Percentiles rank a stretch among this genome's conserved stretches.
Conservation (phyloP, 2,113 vertebrate genomes). For the Columbina picui region DNA sequence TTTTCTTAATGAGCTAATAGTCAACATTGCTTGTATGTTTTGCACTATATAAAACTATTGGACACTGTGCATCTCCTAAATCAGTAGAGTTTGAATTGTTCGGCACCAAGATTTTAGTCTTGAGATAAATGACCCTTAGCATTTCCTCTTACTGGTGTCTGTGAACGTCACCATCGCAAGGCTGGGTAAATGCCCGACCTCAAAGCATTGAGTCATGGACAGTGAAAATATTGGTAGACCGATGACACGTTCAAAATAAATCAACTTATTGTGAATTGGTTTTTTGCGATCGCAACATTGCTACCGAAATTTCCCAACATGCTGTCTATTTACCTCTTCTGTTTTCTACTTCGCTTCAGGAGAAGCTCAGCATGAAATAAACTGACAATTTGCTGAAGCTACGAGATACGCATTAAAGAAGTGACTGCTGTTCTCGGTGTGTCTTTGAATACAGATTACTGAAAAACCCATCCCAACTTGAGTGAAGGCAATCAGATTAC, state of each 20-base stretch:
- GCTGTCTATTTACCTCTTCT: not conserved
- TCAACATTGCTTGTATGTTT: not conserved
- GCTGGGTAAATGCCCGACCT: not conserved
- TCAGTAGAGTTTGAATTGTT: not conserved
- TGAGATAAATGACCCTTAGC: not conserved
- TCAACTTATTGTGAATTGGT: not conserved
- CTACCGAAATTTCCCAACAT: not conserved
- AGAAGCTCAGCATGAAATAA: not conserved
- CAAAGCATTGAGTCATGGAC: not conserved
- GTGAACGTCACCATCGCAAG: not conserved
- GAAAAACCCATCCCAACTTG: not conserved
- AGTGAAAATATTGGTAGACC: not conserved
- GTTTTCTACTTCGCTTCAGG: not conserved
- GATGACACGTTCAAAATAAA: not conserved
- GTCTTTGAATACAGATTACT: not conserved
- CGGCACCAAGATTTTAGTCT: not conserved
- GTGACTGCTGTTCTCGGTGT: not conserved
- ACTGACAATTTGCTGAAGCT: not conserved
- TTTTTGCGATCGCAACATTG: not conserved
- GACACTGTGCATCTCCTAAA: not conserved
- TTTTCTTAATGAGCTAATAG: not conserved
- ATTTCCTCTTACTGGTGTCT: not conserved
- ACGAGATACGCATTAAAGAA: not conserved
- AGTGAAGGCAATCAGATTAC: not conserved
- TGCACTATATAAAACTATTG: not conserved